Percentiles rank a stretch among this genome's conserved stretches.
Conservation (phyloP, 1,140 invertebrate species). For the Neodiprion virginianus region DNA sequence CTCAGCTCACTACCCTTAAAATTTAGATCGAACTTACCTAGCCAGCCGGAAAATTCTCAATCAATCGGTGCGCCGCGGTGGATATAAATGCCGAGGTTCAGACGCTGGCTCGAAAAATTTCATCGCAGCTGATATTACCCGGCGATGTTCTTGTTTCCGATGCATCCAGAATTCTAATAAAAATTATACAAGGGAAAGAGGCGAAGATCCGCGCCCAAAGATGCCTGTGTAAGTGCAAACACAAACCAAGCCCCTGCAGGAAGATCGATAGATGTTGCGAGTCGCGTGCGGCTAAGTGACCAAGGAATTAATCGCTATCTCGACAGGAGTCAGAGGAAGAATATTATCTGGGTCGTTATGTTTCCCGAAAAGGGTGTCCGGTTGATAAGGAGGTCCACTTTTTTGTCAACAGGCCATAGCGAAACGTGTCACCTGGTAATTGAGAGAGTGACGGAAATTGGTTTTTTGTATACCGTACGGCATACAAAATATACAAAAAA, state of each 20-base stretch:
- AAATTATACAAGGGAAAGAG: too few relatives aligned
- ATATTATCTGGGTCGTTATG: background rate
- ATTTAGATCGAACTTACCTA: constrained; percentile 11
- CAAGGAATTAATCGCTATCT: constrained; percentile 7
- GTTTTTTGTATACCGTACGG: too few relatives aligned
- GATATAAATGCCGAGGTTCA: too few relatives aligned
- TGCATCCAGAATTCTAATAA: too few relatives aligned
- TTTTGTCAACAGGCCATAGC: background rate
- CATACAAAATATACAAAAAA: too few relatives aligned
- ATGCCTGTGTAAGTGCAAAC: background rate
- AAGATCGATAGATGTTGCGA: background rate
- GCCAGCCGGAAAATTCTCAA: constrained; percentile 13
- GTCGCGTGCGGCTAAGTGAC: constrained; percentile 3
- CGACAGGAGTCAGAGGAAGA: background rate
- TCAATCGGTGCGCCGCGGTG: background rate
- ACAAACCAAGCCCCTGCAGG: background rate
- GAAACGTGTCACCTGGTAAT: too few relatives aligned
- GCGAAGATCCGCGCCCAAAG: too few relatives aligned
- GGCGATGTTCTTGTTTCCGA: too few relatives aligned
- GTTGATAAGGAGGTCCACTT: background rate
- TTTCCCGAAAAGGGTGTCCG: background rate
- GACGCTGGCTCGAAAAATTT: too few relatives aligned
- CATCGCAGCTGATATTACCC: too few relatives aligned
- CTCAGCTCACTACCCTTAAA: constrained; percentile 11
- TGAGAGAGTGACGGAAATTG: too few relatives aligned